These are phyloP conservation scores for Congeria kusceri DNA, from an alignment of 2,888 invertebrate species.

Conservation along the genomic window DNA sequence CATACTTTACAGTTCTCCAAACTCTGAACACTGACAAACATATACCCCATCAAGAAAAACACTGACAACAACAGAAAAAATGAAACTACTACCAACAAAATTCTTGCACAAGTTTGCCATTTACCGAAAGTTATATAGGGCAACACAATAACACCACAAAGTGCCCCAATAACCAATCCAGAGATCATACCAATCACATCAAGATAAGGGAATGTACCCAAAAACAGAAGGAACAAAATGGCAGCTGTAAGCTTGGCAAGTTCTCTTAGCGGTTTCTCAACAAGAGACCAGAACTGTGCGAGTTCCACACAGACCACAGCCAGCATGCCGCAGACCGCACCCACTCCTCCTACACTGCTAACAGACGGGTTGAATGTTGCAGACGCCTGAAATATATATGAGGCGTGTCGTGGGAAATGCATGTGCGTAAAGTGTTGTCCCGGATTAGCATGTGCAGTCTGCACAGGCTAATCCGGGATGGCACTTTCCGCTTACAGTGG, in stretches of 20 bases:
- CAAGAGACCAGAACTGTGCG: slow-evolving; percentile 74
- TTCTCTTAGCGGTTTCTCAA: slow-evolving; percentile 67
- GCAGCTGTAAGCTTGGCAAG: slow-evolving; percentile 61
- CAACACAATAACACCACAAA: slow-evolving; percentile 71
- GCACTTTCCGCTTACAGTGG: too few species aligned
- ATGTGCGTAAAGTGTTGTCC: too few species aligned
- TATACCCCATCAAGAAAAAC: slow-evolving; percentile 57
- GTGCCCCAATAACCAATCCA: slow-evolving; percentile 72
- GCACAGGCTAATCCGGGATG: too few species aligned
- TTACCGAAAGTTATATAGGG: slow-evolving; percentile 78
- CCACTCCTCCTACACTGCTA: slow-evolving; percentile 74
- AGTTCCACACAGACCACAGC: slow-evolving; percentile 75
- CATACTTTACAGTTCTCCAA: slow-evolving; percentile 63
- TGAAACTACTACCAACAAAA: slow-evolving; percentile 57
- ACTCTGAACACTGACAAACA: slow-evolving; percentile 69
- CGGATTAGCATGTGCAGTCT: too few species aligned
- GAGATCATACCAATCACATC: slow-evolving; percentile 70
- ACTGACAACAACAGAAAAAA: slow-evolving; percentile 50
- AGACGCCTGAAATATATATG: slow-evolving; percentile 66
- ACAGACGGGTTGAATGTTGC: slow-evolving; percentile 67
- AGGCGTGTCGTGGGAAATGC: too few species aligned
- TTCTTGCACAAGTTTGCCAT: slow-evolving; percentile 58
- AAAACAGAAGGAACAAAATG: slow-evolving; percentile 57
- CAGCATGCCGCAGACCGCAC: slow-evolving; percentile 73
- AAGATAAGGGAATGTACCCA: slow-evolving; percentile 74